These are phyloP conservation scores for Alviniconcha strummeri DNA, from an alignment of 2,888 invertebrate species.

Conservation along the genomic window DNA sequence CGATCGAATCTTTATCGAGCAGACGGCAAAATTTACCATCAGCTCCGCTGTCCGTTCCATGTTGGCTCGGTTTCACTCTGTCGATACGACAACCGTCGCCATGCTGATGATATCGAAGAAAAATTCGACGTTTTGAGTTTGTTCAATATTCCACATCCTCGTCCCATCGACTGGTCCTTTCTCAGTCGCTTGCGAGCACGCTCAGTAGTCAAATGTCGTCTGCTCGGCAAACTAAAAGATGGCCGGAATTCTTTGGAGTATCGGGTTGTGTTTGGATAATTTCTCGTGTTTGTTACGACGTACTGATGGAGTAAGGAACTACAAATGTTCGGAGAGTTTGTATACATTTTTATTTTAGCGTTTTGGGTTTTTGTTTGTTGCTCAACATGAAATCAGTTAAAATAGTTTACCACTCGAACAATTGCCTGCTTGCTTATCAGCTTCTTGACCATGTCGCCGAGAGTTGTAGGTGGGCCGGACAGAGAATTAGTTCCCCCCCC, in stretches of 20 bases:
- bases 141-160: constrained; percentile 31
- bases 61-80: constrained; percentile 30
- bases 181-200: constrained; percentile 25
- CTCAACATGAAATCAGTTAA: no score
- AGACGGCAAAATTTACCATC: constrained; percentile 27
- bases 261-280: constrained; percentile 21
- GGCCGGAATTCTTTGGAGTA: constrained; percentile 6
- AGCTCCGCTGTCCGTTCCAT: constrained; percentile 28
- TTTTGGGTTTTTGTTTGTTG: not conserved
- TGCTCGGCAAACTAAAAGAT: constrained; percentile 19
- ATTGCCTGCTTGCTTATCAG: no score
- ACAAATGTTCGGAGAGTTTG: not conserved
- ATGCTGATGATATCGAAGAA: constrained; percentile 34
- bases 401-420: no score
- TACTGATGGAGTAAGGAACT: not conserved
- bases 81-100: constrained; percentile 31
- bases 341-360: not conserved
- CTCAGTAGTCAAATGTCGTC: constrained; percentile 26
- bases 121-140: constrained; percentile 35
- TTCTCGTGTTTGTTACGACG: constrained; percentile 3
- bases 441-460: no score
- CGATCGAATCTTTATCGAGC: constrained; percentile 27
- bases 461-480: no score
- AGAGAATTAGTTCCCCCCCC: no score
- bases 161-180: constrained; percentile 14